Evolutionary conservation across 2,888 invertebrate species (phyloP), one percentile per base, ranked within the genome.

Genomic region (Drosophila macrospina): DNA sequence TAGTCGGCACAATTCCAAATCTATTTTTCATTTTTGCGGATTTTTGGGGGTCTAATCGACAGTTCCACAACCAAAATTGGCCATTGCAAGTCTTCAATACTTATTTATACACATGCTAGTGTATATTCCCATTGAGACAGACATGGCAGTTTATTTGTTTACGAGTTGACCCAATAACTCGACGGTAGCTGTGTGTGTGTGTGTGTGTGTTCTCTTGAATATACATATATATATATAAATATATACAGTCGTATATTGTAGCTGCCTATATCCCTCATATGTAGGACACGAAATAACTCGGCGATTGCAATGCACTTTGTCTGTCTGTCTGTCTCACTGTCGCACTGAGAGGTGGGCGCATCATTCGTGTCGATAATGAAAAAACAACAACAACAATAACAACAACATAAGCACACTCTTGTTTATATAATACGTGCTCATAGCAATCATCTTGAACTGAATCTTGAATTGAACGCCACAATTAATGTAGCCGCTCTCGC

Each of bases 161-260:
- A 82, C 79, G 73, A 59, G 57, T 68, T 87, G 82, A 85, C 82
- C 82, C 41, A 79, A 85, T 85, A 82, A 73, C 56, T 63, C 26
- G 36, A 28, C 11, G 8, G 20, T 26, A 30, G 44, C 7, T 47
- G 5, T 28, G 2, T 24, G 41, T 2, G 20, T 20, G n/a, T 20
- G 5, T 16, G 16, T n/a, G n/a, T n/a, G n/a, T n/a, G n/a, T n/a
- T n/a, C n/a, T n/a, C n/a, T n/a, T n/a, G n/a, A n/a, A n/a, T n/a
- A n/a, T n/a, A n/a, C n/a, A n/a, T n/a, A n/a, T n/a, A n/a, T n/a
- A n/a, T n/a, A n/a, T n/a, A 11, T 8, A 3, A 7, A 24, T n/a
- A 20, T 30, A 6, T 59, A 26, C 34, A n/a, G n/a, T 26, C 5
- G 20, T 32, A 2, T 54, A 30, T 37, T 39, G 5, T 56, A n/a